Conservation (phyloP, 2,113 vertebrate species). For the Acrocephalus arundinaceus region DNA sequence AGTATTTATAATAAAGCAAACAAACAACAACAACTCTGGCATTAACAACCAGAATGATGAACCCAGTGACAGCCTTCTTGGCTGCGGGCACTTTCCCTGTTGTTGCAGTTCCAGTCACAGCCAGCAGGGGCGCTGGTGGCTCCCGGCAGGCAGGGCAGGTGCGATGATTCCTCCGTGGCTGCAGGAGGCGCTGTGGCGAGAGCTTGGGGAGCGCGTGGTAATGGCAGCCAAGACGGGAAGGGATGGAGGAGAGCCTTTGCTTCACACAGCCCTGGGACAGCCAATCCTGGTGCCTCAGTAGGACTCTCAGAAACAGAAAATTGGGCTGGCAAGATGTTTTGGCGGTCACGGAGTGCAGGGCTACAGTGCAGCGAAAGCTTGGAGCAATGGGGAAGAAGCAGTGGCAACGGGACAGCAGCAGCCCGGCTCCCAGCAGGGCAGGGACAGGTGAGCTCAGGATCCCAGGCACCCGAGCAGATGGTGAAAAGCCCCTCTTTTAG, state of each 20-base stretch:
- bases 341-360: not conserved
- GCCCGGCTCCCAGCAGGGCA: not conserved
- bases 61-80: too few relatives aligned
- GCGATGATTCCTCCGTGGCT: not conserved
- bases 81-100: not conserved
- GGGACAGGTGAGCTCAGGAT: not conserved
- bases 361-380: not conserved
- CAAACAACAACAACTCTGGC: not conserved
- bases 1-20: not conserved
- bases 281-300: not conserved
- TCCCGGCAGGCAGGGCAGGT: not conserved
- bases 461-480: not conserved
- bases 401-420: not conserved
- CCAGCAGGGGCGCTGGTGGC: not conserved
- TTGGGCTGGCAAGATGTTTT: not conserved
- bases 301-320: not conserved
- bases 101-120: not conserved
- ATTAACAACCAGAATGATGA: not conserved
- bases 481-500: not conserved
- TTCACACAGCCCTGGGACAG: not conserved
- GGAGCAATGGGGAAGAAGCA: not conserved
- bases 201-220: not conserved
- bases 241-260: not conserved
- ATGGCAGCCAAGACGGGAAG: not conserved
- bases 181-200: not conserved